These are phyloP conservation scores for Coregonus suidteri DNA, from an alignment of 2,797 vertebrate genomes.

Conservation along the genomic window DNA sequence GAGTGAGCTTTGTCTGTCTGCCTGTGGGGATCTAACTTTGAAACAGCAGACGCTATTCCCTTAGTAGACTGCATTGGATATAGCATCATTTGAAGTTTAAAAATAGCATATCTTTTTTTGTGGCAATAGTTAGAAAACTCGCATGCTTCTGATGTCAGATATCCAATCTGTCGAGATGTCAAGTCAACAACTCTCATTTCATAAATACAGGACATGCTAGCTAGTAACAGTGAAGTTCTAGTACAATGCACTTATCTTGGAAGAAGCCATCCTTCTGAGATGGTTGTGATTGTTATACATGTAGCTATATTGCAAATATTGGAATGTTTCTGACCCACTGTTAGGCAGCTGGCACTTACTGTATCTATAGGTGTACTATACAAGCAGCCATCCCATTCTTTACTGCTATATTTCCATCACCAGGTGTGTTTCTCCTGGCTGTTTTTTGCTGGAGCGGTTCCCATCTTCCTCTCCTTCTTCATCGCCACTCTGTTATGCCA, in stretches of 20 bases:
- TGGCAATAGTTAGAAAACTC: not conserved
- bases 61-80: not conserved
- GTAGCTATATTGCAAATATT: not conserved
- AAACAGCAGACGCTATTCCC: not conserved
- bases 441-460: conserved; percentile 91
- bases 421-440: conserved; percentile 96
- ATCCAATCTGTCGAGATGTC: no score
- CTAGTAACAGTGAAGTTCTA: not conserved
- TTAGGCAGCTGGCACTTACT: not conserved
- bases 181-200: not conserved
- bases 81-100: not conserved
- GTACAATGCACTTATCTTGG: not conserved
- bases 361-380: not conserved
- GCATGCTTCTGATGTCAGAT: no score
- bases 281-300: not conserved
- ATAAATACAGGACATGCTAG: not conserved
- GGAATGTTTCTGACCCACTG: not conserved
- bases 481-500: conserved; percentile 89
- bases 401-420: not conserved
- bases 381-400: not conserved
- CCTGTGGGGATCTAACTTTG: not conserved
- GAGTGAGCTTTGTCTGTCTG: not conserved
- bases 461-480: conserved; percentile 95
- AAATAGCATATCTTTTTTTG: not conserved
- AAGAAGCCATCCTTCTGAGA: not conserved